phyloP scores from a whole-genome alignment of 2,113 vertebrate species.

The Axis porcinus region DNA sequence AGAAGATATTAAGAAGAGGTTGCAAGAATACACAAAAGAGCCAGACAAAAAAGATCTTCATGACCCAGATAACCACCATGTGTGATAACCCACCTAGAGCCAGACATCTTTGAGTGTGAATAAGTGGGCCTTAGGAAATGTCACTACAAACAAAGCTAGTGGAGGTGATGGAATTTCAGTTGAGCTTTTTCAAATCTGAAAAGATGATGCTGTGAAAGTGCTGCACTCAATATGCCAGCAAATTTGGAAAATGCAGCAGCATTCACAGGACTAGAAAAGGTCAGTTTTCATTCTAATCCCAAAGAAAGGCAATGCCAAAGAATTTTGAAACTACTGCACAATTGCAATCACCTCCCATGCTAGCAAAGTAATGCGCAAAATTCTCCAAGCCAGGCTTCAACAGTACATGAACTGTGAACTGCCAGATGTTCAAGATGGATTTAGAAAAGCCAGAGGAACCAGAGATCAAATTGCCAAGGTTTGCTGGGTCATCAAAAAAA shows the following conservation, averaged over 20 bases:
- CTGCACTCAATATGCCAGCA: background rate
- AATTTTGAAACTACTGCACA: background rate
- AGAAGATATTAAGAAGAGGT: background rate
- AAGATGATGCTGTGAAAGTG: background rate
- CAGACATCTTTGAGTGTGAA: background rate
- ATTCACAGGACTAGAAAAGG: background rate
- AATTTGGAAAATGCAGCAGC: background rate
- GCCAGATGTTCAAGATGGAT: background rate
- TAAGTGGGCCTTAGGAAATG: background rate
- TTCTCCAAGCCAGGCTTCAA: background rate
- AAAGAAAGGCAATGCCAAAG: background rate
- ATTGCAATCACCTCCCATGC: background rate
- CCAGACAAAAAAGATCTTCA: background rate
- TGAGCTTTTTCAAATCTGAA: background rate
- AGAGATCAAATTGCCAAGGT: background rate
- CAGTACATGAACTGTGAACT: accelerated
- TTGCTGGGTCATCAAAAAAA: background rate
- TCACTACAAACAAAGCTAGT: background rate
- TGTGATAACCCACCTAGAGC: background rate
- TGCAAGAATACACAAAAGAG: background rate
- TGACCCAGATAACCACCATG: background rate
- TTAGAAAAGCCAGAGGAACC: background rate
- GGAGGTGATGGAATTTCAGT: background rate
- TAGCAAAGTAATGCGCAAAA: background rate
- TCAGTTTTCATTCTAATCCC: background rate